Evolutionary conservation across 53 echinoderm and acorn worm genomes (phyloP).

Genomic region (Zoroaster sp.): DNA sequence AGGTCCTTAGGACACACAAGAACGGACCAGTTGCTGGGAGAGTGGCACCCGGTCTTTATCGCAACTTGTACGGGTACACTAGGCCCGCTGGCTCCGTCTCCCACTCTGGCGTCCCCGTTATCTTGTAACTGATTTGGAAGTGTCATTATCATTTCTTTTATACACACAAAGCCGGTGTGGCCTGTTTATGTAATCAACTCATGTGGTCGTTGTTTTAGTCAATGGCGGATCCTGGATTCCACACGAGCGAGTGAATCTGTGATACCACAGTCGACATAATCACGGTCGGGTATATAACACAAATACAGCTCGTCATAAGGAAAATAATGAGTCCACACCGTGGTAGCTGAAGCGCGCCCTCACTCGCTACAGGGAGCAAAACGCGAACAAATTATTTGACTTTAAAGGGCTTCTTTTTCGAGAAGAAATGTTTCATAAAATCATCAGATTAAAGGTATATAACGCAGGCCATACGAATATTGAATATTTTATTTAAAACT

Average conservation of each 20-base stretch:
- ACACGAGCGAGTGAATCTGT: not conserved
- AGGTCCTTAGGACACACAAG: not conserved
- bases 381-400: not conserved
- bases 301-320: not conserved
- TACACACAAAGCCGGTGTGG: constrained; percentile 12
- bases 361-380: not conserved
- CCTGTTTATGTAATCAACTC: constrained; percentile 45
- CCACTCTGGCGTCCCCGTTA: constrained; percentile 37
- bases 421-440: too few species aligned
- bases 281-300: not conserved
- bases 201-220: not conserved
- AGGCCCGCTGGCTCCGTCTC: constrained; percentile 12
- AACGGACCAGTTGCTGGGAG: not conserved
- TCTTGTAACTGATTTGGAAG: constrained; percentile 4
- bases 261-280: not conserved
- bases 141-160: not conserved
- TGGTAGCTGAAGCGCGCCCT: constrained; percentile 40
- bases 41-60: not conserved
- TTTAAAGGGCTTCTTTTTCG: too few species aligned
- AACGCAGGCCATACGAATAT: too few species aligned
- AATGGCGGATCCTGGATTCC: not conserved
- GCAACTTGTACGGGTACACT: not conserved
- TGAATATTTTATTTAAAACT: too few species aligned
- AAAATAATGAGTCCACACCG: constrained; percentile 15
- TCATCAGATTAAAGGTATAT: too few species aligned